Conservation (phyloP, 2,797 vertebrate species). For the Picus viridis region DNA sequence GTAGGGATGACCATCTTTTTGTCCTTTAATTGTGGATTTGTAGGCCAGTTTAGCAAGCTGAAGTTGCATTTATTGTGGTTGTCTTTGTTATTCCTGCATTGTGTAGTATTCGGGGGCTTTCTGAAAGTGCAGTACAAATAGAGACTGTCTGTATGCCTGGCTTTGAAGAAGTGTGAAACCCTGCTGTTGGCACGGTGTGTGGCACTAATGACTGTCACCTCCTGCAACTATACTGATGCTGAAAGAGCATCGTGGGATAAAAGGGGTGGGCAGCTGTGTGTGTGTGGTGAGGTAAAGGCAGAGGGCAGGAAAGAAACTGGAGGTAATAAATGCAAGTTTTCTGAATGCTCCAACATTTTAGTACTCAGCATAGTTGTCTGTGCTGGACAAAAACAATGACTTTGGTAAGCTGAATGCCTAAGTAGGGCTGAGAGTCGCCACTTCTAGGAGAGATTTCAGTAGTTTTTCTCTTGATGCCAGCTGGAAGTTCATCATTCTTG, state of each 20-base stretch:
- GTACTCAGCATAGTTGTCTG: background rate
- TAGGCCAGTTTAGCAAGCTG: background rate
- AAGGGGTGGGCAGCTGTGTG: background rate
- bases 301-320: background rate
- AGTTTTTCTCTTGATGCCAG: background rate
- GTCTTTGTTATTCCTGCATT: background rate
- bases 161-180: background rate
- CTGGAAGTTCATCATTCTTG: background rate
- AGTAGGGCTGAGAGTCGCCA: background rate
- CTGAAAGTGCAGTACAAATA: background rate
- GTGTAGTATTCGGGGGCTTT: background rate
- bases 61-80: background rate
- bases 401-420: background rate
- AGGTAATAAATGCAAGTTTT: background rate
- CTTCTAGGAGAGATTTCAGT: background rate
- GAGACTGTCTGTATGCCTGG: background rate
- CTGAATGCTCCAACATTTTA: background rate
- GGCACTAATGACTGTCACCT: background rate
- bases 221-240: background rate
- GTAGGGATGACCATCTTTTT: background rate
- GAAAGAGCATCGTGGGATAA: background rate
- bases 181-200: fast-evolving
- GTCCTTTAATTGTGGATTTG: background rate
- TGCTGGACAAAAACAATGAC: background rate
- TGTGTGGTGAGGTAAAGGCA: background rate